Base-by-base conservation (phyloP, 2,888 invertebrate genomes). In the Chrysodeixis includens region DNA sequence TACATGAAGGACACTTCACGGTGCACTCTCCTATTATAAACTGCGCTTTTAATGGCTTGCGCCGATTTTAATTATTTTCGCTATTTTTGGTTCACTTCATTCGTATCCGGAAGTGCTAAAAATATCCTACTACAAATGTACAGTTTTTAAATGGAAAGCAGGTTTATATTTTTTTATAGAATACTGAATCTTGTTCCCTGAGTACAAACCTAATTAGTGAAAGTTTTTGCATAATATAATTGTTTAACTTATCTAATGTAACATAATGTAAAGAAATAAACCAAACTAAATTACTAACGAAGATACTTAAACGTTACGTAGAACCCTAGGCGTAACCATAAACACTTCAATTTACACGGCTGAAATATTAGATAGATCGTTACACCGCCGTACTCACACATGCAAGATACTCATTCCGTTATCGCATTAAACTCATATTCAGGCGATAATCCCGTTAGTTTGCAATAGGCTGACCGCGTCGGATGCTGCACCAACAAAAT, bases 1-100 rank as follows among this genome's bases (percentile, higher is more conserved):
- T 94, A 94, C 93, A 94, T 93, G 94, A 92, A 94, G 94, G 92
- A 92, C 91, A 87, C 94, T 94, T 85, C 83, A 92, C 90, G 74
- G 85, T 91, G 91, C 92, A 92, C 93, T 94, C 92, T 92, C 93
- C 93, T 91, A 94, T 94, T 94, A 94, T 94, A 93, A 93, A 94
- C 93, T 94, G 94, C 92, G 90, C 94, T 94, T 94, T 94, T 93
- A 94, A 94, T 94, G 93, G 93, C 90, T 91, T 88, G 90, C 88
- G 86, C 89, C 90, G 89, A 92, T 94, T 94, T 94, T 93, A 93
- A 94, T 94, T 92, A 93, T 92, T 92, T 89, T 84, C 85, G 81
- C 86, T 84, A 87, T 89, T 92, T 91, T 89, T 87, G 81, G 85
- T 82, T 84, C 83, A 86, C 83, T 86, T 85, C 81, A 76, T 56